Conservation (phyloP, 2,113 vertebrate genomes). For the Ochotona princeps region DNA sequence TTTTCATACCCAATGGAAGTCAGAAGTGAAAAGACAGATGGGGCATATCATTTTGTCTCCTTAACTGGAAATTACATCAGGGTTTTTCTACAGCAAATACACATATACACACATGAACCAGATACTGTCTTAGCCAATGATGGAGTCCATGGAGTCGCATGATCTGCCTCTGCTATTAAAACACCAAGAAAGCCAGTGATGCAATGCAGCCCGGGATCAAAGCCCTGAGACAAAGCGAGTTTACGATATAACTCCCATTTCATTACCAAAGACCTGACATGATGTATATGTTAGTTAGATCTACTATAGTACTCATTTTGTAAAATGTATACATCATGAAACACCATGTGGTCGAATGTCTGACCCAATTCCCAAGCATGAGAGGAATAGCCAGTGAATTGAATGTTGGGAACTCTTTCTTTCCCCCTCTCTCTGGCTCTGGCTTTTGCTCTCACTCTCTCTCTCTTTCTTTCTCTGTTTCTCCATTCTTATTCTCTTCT, state of each 20-base stretch:
- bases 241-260: no score
- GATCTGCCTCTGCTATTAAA: background rate
- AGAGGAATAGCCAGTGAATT: no score
- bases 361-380: no score
- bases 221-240: background rate
- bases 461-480: no score
- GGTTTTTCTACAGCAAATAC: background rate
- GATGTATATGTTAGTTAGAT: background rate
- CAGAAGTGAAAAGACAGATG: background rate
- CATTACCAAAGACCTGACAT: no score
- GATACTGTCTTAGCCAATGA: background rate
- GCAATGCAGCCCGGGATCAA: background rate
- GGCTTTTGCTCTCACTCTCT: no score
- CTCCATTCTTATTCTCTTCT: no score
- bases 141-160: background rate
- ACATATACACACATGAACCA: background rate
- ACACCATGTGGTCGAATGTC: no score
- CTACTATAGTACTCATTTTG: no score
- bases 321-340: no score
- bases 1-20: background rate
- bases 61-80: background rate
- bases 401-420: no score
- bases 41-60: background rate
- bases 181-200: background rate
- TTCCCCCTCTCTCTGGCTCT: no score